phyloP scores from a whole-genome alignment of 2,113 vertebrate genomes.

The Pollachius pollachius region DNA sequence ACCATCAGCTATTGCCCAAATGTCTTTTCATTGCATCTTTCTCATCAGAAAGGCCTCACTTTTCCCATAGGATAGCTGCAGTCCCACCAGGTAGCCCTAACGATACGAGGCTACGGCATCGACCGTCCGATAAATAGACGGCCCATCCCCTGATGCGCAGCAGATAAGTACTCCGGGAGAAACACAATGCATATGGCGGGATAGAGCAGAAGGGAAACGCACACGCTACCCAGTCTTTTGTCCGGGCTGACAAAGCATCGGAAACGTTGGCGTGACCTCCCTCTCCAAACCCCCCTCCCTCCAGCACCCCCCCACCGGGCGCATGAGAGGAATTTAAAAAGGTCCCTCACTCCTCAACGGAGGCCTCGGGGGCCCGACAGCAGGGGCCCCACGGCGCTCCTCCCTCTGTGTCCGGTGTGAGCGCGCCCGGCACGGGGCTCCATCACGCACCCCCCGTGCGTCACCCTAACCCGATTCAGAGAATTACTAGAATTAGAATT shows the following conservation, averaged over 20 bases:
- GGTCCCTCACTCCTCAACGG: too few relatives aligned
- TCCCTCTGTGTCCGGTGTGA: too few relatives aligned
- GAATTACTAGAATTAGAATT: too few relatives aligned
- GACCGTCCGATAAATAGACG: conserved; percentile 26
- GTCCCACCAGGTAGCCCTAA: conserved; percentile 6
- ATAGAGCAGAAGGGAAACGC: conserved; percentile 3
- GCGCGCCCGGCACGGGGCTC: too few relatives aligned
- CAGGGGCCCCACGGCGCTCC: too few relatives aligned
- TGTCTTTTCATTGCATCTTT: background rate
- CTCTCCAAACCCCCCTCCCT: too few relatives aligned
- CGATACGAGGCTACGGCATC: conserved; percentile 3
- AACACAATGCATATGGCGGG: conserved; percentile 25
- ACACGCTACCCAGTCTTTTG: conserved; percentile 26
- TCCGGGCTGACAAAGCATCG: conserved; percentile 36
- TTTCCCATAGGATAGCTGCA: background rate
- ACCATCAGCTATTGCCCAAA: background rate
- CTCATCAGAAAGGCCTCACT: background rate
- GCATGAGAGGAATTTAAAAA: too few relatives aligned
- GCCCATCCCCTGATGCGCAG: conserved; percentile 25
- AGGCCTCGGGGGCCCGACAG: too few relatives aligned
- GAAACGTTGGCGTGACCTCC: background rate
- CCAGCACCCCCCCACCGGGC: too few relatives aligned
- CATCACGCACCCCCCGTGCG: too few relatives aligned
- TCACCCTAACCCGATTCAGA: too few relatives aligned
- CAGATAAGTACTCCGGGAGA: conserved; percentile 15